Base-by-base conservation (phyloP, 2,888 invertebrate species). In the Tipula lateralis region DNA sequence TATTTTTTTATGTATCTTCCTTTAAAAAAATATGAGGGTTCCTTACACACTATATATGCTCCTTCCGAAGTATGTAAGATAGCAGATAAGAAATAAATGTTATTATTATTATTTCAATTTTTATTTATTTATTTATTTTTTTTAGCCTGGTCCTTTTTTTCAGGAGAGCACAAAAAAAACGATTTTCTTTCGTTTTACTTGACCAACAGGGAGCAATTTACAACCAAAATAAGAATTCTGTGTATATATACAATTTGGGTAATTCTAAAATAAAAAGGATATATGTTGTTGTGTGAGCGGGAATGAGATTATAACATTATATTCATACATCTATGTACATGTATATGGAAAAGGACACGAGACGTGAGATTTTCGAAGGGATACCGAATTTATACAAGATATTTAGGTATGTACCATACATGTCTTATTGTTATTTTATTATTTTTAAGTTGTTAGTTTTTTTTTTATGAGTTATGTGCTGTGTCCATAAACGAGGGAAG, bases 131-230 rank as follows among this genome's bases (percentile, higher is more conserved):
- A 24, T 24, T 24, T 44, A 0, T 44, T 44, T 44, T 44, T 44
- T 50, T 50, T 50, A 4, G 24, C 9, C 24, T 24, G 19, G 24
- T 19, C 24, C 66, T 24, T 66, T 66, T 66, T 16, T 66, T 66
- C 66, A 12, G 66, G 66, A 66, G 44, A 50, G 39, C 39, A 39
- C 39, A 39, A 39, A 39, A 39, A 39, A 39, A 12, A 39, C n/a
- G n/a, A 1, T n/a, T 16, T 19, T 50, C 16, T 66, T 66, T 66
- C 24, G 19, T 19, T 19, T 24, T 66, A 24, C 30, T 82, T 82
- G 82, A 82, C 82, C 82, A 82, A 82, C 82, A 82, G 82, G 82
- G 82, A 82, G 32, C 82, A 82, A 82, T 82, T 82, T 82, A 82
- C 82, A 82, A 82, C 82, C 82, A 82, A 82, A 82, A 82, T 82